These are phyloP conservation scores for Acanthopagrus latus DNA, from an alignment of 2,797 vertebrate genomes.

Conservation along the genomic window DNA sequence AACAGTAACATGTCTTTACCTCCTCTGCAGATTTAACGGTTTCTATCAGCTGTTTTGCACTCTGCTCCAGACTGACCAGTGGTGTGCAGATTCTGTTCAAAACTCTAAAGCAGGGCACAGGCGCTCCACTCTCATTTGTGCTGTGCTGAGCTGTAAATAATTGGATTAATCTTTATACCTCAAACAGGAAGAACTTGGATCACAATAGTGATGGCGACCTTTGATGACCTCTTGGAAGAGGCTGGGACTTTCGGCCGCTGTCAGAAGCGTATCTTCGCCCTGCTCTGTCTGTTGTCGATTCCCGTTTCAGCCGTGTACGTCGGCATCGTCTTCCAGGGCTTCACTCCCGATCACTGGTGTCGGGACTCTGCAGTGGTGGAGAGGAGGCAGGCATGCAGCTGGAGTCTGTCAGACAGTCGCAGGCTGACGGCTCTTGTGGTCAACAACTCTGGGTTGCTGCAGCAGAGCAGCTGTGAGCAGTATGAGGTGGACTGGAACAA, in stretches of 20 bases:
- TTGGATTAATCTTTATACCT: too few relatives aligned
- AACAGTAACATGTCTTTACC: constrained; percentile 40
- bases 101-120: neutral
- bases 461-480: constrained; percentile 83
- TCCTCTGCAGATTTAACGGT: neutral
- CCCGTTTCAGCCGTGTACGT: constrained; percentile 86
- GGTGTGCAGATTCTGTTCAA: neutral
- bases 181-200: neutral
- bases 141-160: neutral
- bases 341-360: constrained; percentile 91
- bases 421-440: constrained; percentile 80
- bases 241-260: constrained; percentile 40
- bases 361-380: constrained; percentile 82
- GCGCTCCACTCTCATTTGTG: neutral
- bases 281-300: constrained; percentile 27
- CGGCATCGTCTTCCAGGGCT: constrained; percentile 94
- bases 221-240: constrained; percentile 58
- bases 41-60: constrained; percentile 26
- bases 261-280: constrained; percentile 35
- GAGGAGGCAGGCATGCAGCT: constrained; percentile 85
- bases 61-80: constrained; percentile 22
- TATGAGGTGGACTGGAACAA: constrained; percentile 87
- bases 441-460: constrained; percentile 61
- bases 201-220: constrained; percentile 21
- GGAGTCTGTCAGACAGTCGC: constrained; percentile 84